Conservation (phyloP, 2,797 vertebrate genomes). For the Crocodylus rhombifer region DNA sequence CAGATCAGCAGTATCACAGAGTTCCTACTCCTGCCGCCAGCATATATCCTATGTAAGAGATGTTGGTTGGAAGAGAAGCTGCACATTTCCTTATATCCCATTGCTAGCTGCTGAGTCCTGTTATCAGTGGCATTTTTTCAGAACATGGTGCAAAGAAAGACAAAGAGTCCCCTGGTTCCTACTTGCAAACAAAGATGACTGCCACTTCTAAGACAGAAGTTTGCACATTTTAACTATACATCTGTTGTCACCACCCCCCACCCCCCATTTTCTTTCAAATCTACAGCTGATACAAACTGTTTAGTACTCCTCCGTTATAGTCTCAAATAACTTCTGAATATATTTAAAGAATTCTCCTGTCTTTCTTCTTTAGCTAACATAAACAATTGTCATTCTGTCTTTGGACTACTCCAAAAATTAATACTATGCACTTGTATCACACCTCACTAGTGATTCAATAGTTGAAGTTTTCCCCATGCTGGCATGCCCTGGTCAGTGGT, state of each 20-base stretch:
- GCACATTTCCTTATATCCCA: neutral
- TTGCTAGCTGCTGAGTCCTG: neutral
- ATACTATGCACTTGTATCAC: neutral
- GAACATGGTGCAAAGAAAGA: neutral
- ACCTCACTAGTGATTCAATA: neutral
- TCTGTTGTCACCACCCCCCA: neutral
- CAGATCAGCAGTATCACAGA: constrained; percentile 16
- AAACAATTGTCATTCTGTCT: neutral
- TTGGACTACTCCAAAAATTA: neutral
- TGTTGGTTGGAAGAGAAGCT: neutral
- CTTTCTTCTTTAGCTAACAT: neutral
- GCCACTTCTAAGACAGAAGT: neutral
- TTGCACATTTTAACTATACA: neutral
- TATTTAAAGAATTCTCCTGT: neutral
- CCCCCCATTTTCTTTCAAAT: neutral
- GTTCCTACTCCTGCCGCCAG: neutral
- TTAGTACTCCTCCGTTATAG: neutral
- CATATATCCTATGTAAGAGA: neutral
- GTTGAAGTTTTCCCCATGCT: neutral
- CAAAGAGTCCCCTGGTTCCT: neutral
- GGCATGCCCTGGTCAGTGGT: no score
- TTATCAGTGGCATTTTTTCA: neutral
- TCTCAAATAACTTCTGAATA: neutral
- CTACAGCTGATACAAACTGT: neutral
- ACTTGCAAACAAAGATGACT: accelerated